Evolutionary conservation across 2,888 invertebrate genomes (phyloP), one percentile per base, ranked within the genome.

Genomic region (Diarsia dahlii): DNA sequence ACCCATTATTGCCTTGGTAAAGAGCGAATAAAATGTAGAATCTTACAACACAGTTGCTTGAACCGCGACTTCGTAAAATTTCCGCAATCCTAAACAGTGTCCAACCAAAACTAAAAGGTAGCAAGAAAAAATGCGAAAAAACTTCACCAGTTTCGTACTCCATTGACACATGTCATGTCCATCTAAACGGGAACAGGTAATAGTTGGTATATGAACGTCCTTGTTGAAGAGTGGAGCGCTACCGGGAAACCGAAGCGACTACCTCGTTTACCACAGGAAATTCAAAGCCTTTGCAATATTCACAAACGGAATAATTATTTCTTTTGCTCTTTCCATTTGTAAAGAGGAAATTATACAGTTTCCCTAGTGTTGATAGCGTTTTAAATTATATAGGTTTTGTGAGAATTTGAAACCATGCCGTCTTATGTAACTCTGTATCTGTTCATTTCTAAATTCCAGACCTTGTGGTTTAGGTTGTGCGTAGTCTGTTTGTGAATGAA

Each of bases 181-280:
- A 6, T 65, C 10, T 62, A 58, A 62, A 56, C 64, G 45, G 54
- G 23, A 74, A 74, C 54, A 63, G 66, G 78, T 82, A 77, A 77
- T 75, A 82, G 82, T 75, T 75, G 69, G 58, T 64, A 78, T 72
- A 74, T 15, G 74, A 63, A 72, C 66, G 46, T 76, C 62, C 52
- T 45, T 54, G 28, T 46, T 64, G 46, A 50, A 48, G 63, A 66
- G 67, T 20, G 56, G 45, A 63, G 63, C 54, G 71, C 65, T 79
- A 13, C 64, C 77, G 69, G 86, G 81, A 86, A 88, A 85, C 83
- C 67, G 69, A 81, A 77, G 78, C 70, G 78, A 71, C 71, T 78
- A 86, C 82, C 83, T 82, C 82, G 65, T 85, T 88, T 84, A 74
- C 86, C 80, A 64, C 84, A 87, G 89, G 89, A 88, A 89, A 86